Evolutionary conservation across 2,797 vertebrate genomes (phyloP).

Genomic region (Ptychadena robeensis): DNA sequence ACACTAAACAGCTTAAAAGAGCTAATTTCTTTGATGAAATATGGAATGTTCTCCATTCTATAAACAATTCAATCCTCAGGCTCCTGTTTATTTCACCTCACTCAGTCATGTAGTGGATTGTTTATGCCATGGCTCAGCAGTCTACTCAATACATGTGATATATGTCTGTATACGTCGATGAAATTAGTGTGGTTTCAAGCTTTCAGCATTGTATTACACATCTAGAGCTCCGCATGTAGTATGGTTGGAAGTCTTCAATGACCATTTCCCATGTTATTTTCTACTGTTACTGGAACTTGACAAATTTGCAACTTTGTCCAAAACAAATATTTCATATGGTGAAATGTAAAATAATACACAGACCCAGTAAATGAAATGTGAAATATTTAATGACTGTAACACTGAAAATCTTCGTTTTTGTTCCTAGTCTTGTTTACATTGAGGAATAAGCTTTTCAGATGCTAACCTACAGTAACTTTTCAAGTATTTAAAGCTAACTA

Average conservation of each 20-base stretch:
- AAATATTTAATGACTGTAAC: background rate
- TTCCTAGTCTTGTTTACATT: background rate
- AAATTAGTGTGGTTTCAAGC: slow-evolving; percentile 33
- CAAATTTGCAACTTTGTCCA: slow-evolving; percentile 23
- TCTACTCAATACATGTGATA: slow-evolving; percentile 38
- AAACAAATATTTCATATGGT: slow-evolving; percentile 32
- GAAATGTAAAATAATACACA: slow-evolving; percentile 21
- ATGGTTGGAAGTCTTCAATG: background rate
- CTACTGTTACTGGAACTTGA: slow-evolving; percentile 5
- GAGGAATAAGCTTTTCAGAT: no score
- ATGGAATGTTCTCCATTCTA: slow-evolving; percentile 15
- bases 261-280: slow-evolving; percentile 24
- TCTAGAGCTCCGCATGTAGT: background rate
- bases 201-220: slow-evolving; percentile 35
- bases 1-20: slow-evolving; percentile 26
- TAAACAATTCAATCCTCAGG: slow-evolving; percentile 37
- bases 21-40: slow-evolving; percentile 48
- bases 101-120: slow-evolving; percentile 47
- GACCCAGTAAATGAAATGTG: background rate
- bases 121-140: slow-evolving; percentile 29
- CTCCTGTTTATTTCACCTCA: slow-evolving; percentile 49
- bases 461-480: no score
- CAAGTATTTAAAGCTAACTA: background rate
- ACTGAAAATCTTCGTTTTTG: slow-evolving; percentile 10
- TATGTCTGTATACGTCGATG: slow-evolving; percentile 2